A percentile compares a stretch with the other conserved stretches of the same genome.
Conservation (phyloP, 1,140 invertebrate genomes). For the Ephestia elutella region DNA sequence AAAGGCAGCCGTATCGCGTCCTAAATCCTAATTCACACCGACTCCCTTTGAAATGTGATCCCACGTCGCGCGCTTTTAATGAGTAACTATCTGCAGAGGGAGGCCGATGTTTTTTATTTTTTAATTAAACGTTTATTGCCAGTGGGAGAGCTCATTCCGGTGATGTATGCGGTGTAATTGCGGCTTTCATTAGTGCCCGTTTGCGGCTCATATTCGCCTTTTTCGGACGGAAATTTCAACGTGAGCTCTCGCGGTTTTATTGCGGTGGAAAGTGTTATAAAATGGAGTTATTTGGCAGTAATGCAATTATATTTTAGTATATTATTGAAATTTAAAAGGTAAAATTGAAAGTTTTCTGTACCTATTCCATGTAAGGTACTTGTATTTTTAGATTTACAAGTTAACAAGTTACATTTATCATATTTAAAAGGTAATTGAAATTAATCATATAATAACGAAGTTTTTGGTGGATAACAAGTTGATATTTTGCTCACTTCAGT, state of each 20-base stretch:
- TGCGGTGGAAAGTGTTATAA: neutral
- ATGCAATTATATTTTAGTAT: no score
- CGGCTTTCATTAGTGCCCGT: conserved; percentile 42
- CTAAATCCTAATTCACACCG: conserved; percentile 24
- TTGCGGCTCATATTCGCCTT: conserved; percentile 39
- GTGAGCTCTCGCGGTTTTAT: neutral
- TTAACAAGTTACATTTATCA: no score
- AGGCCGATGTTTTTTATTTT: conserved; percentile 25
- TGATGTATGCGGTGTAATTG: conserved; percentile 41
- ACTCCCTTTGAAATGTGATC: conserved; percentile 34
- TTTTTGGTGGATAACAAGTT: no score
- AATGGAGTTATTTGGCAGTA: neutral
- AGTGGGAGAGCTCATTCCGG: conserved; percentile 15
- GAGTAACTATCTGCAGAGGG: conserved; percentile 33
- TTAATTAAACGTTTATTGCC: conserved; percentile 41
- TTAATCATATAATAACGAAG: no score
- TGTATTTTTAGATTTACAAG: no score
- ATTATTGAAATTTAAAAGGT: no score
- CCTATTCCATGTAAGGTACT: no score
- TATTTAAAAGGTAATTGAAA: no score
- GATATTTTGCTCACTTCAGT: neutral
- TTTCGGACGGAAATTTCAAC: conserved; percentile 26
- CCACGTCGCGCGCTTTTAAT: conserved; percentile 23
- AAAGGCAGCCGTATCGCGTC: conserved; percentile 13
- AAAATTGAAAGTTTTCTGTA: no score